A percentile compares a stretch with the other conserved stretches of the same genome.
These are phyloP conservation scores for Heliothis virescens DNA, from an alignment of 1,140 invertebrate species.

Conservation along the genomic window DNA sequence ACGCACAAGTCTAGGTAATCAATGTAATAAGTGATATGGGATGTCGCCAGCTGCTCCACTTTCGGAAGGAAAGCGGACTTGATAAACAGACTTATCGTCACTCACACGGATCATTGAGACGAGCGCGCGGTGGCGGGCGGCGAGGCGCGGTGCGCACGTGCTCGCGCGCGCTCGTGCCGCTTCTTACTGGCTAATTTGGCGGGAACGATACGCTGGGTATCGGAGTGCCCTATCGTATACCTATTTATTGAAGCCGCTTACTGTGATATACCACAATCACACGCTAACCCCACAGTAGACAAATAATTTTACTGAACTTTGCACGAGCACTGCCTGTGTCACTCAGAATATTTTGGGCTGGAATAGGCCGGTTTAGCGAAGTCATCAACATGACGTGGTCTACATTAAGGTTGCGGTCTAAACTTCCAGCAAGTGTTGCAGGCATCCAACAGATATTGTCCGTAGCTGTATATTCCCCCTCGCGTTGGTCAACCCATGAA, in stretches of 20 bases:
- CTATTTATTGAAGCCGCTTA: background rate
- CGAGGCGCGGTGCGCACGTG: conserved; percentile 1
- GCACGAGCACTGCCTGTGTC: too few relatives aligned
- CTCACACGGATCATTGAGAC: conserved; percentile 13
- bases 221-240: background rate
- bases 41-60: background rate
- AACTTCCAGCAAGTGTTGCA: too few relatives aligned
- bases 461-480: too few relatives aligned
- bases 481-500: too few relatives aligned
- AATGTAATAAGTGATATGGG: background rate
- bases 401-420: too few relatives aligned
- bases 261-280: background rate
- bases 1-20: background rate
- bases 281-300: too few relatives aligned
- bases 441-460: too few relatives aligned
- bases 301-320: too few relatives aligned
- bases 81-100: conserved; percentile 18
- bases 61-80: conserved; percentile 18
- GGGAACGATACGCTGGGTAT: background rate
- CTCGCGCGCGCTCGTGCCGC: conserved; percentile 23
- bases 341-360: too few relatives aligned
- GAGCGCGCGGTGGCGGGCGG: background rate
- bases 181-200: conserved; percentile 1
- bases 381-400: too few relatives aligned
- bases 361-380: too few relatives aligned